Base-by-base conservation (phyloP, 2,797 vertebrate species). In the Meriones psammophilus region DNA sequence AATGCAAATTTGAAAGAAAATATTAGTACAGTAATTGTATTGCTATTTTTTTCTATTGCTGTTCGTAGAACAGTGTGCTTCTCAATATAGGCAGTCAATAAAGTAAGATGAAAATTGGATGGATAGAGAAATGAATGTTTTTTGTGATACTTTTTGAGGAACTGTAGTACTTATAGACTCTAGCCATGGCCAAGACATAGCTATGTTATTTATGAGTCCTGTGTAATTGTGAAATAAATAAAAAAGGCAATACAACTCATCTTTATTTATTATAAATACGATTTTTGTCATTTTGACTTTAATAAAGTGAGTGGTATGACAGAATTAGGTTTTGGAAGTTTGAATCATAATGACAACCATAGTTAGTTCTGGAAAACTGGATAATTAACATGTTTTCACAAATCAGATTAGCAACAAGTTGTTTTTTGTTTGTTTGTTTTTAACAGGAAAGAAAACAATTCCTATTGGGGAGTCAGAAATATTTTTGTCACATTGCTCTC, bases 271-370 rank as follows among this genome's bases (percentile, higher is more conserved):
- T 92, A 58, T 58, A 88, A 88, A 80, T 54, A 77, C 24, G 64
- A 88, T 13, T 80, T 77, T 42, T 92, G 13, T 68, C 56, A 76
- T 71, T 50, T 76, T 33, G 17, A 85, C 92, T 0, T 80, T 24
- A 94, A 92, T 87, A 92, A 89, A 4, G 36, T 78, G 30, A 95
- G 3, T 54, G 26, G 54, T 86, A 78, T 71, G 33, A 50, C 42
- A 36, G 5, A 15, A 74, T 83, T 74, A 89, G 22, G 18, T 76
- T 88, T 92, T 26, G 50, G 56, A 76, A 91, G 85, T 90, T 91
- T 95, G 66, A 91, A 94, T 91, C 86, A 84, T 36, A 83, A 66
- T 87, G 56, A 68, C 17, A 81, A 66, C 30, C 5, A 17, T 85
- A 94, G 71, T 89, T 71, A 89, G 71, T 87, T 78, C 36, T 95